Percentiles rank a stretch among this genome's conserved stretches.
Conservation (phyloP, 2,113 vertebrate species). For the Cyanocitta stelleri region DNA sequence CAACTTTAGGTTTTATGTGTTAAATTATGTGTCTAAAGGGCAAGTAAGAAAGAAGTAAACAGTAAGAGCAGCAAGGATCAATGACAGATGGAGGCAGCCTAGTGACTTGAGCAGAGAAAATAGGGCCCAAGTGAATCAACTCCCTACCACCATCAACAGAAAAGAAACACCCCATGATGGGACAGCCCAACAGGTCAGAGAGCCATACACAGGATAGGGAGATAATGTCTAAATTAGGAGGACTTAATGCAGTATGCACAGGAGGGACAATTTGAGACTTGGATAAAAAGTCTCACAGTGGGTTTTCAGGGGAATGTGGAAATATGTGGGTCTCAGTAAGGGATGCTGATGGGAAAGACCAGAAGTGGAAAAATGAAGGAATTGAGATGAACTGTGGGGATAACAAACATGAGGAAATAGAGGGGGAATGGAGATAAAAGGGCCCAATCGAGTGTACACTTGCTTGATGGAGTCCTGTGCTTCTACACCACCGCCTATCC, state of each 20-base stretch:
- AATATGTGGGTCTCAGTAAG: neutral
- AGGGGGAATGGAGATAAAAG: neutral
- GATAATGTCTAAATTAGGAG: neutral
- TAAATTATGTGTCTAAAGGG: neutral
- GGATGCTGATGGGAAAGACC: neutral
- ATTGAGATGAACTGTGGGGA: neutral
- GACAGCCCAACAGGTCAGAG: neutral
- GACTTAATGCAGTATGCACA: neutral
- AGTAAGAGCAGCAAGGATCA: neutral
- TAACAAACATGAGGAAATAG: neutral
- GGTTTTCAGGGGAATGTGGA: neutral
- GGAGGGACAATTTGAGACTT: neutral
- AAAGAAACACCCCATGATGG: neutral
- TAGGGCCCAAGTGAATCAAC: neutral
- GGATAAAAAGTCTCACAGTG: neutral
- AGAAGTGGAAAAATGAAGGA: neutral
- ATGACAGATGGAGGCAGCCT: neutral
- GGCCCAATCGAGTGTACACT: neutral
- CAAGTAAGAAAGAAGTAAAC: neutral
- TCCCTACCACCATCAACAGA: neutral
- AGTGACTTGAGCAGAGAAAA: neutral
- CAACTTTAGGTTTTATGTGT: neutral
- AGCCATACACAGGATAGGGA: neutral
- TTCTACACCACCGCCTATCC: neutral
- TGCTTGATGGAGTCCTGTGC: neutral